Conservation (phyloP, 2,113 vertebrate genomes). For the Pantherophis guttatus region DNA sequence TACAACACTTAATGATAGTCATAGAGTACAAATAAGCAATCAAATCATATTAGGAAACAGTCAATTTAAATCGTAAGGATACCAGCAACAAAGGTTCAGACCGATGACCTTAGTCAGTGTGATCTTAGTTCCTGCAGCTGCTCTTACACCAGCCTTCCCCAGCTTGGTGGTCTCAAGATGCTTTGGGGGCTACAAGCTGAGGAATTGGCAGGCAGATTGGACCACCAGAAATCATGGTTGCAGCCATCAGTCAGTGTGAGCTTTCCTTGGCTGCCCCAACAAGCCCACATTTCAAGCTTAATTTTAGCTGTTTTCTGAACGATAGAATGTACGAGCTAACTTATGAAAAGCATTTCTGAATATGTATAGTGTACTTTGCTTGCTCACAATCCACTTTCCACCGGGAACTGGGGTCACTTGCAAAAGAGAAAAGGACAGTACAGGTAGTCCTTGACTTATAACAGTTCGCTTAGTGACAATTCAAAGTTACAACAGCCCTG, state of each 20-base stretch:
- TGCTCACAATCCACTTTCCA: neutral
- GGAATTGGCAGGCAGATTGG: neutral
- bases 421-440: neutral
- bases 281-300: neutral
- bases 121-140: neutral
- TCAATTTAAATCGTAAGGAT: too few species aligned
- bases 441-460: too few species aligned
- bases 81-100: too few species aligned
- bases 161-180: neutral
- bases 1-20: too few species aligned
- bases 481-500: too few species aligned
- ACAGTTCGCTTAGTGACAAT: too few species aligned
- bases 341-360: neutral
- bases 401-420: neutral
- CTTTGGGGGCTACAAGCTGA: neutral
- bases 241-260: neutral
- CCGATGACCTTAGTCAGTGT: neutral
- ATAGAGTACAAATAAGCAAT: too few species aligned
- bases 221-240: neutral
- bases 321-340: neutral
- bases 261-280: neutral
- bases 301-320: neutral
- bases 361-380: neutral
- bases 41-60: too few species aligned
- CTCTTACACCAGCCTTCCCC: neutral